Evolutionary conservation across 2,888 invertebrate genomes (phyloP).

Genomic region (Diarsia dahlii): DNA sequence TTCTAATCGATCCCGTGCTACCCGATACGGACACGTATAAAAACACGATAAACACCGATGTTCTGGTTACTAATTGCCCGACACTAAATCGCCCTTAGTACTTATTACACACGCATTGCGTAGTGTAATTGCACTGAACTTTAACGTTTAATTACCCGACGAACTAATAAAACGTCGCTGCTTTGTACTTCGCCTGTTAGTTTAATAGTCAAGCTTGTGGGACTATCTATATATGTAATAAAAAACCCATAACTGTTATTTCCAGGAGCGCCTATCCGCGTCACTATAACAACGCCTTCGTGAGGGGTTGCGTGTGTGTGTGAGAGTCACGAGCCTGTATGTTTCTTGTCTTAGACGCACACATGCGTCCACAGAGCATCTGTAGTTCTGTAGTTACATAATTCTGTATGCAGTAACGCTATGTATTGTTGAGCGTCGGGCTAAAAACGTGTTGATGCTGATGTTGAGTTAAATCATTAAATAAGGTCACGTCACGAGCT

Average conservation of each 20-base stretch:
- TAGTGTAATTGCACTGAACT: constrained; percentile 61
- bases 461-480: constrained; percentile 51
- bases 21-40: constrained; percentile 38
- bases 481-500: constrained; percentile 59
- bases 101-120: constrained; percentile 47
- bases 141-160: constrained; percentile 55
- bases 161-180: constrained; percentile 56
- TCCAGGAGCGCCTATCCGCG: constrained; percentile 70
- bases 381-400: constrained; percentile 65
- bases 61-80: constrained; percentile 57
- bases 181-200: constrained; percentile 62
- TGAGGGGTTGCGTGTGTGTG: constrained; percentile 60
- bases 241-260: constrained; percentile 70
- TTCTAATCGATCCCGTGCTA: constrained; percentile 45
- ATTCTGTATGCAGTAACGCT: constrained; percentile 67
- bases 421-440: constrained; percentile 40
- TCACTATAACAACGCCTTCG: constrained; percentile 70
- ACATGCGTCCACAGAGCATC: constrained; percentile 57
- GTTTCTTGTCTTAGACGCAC: constrained; percentile 70
- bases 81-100: constrained; percentile 55
- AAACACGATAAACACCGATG: constrained; percentile 50
- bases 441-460: constrained; percentile 47
- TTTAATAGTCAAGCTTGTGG: constrained; percentile 64
- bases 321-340: constrained; percentile 75
- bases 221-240: constrained; percentile 57